Evolutionary conservation across 35 echinoderm and acorn worm species (phyloP), one percentile per base, ranked within the genome.

Genomic region (Heliocidaris tuberculata): DNA sequence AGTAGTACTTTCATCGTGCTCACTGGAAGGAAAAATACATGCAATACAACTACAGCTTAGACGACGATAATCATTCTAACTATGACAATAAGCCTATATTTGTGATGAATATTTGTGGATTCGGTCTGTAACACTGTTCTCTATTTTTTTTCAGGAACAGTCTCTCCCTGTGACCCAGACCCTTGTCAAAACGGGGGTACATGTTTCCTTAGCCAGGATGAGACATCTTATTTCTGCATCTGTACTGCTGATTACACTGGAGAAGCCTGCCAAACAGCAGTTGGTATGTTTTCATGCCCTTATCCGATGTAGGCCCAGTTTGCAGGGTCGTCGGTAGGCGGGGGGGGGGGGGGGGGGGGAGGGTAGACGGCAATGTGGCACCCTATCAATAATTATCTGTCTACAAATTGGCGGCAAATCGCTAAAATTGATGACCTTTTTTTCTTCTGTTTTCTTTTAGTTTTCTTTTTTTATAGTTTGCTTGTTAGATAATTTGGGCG

Each of bases 161-260:
- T 89, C 19, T 47, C 87, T n/a, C 31, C 87, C 2, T 89, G 87
- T 48, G 31, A 2, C 29, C 9, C 87, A 17, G 35, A 32, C 30
- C 87, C 87, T 19, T 95, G 94, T 90, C 10, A 52, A 19, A 95
- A 95, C 48, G 86, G 87, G 61, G 94, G 87, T 49, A 70, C 94
- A 19, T 95, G 94, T 93, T 31, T 93, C 6, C 9, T 21, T 0
- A 52, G 48, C 50, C 49, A 11, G 3, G 91, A 93, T 48, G 16
- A 54, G 91, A 59, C 50, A 30, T 16, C 5, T 32, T 93, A 27
- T n/a, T 52, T 93, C 48, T 93, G 91, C 29, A 24, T 93, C n/a
- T 93, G 91, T 59, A 24, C 24, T 13, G 10, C 91, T 49, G 91
- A 59, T 59, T 93, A 17, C 29, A 93, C 12, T 48, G 91, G 91